Conservation (phyloP, 2,113 vertebrate genomes). For the Emydura subglobosa region DNA sequence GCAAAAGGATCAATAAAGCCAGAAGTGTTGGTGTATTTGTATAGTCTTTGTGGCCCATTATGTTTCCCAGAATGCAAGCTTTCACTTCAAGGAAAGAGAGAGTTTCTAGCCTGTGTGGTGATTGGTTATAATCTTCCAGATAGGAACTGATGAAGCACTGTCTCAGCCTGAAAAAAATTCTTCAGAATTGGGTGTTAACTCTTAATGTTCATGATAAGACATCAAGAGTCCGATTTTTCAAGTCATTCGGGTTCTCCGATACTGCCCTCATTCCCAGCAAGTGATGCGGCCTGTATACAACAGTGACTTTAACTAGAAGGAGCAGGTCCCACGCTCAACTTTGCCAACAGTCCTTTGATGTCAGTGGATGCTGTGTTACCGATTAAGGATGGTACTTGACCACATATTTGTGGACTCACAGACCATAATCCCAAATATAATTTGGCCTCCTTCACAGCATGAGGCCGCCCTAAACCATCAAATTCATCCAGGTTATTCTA, state of each 20-base stretch:
- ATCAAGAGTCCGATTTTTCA: not conserved
- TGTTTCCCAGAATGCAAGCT: not conserved
- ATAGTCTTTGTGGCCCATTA: not conserved
- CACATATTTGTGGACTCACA: not conserved
- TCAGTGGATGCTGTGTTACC: not conserved
- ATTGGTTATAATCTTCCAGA: not conserved
- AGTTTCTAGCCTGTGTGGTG: not conserved
- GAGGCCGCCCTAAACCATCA: not conserved
- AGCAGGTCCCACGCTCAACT: not conserved
- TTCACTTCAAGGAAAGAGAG: not conserved
- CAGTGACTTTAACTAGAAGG: not conserved
- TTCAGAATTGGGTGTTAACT: not conserved
- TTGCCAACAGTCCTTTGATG: not conserved
- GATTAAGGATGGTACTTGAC: not conserved
- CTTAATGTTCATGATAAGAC: not conserved
- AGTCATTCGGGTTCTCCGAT: not conserved
- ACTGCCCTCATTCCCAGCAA: not conserved
- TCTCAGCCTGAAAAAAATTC: not conserved
- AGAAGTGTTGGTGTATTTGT: not conserved
- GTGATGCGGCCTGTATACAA: not conserved
- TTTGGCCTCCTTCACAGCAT: not conserved
- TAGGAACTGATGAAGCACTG: not conserved
- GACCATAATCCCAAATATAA: not conserved
- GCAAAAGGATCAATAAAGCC: not conserved
- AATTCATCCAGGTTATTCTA: not conserved